Base-by-base conservation (phyloP, 2,888 invertebrate species). In the Limenitis camilla region DNA sequence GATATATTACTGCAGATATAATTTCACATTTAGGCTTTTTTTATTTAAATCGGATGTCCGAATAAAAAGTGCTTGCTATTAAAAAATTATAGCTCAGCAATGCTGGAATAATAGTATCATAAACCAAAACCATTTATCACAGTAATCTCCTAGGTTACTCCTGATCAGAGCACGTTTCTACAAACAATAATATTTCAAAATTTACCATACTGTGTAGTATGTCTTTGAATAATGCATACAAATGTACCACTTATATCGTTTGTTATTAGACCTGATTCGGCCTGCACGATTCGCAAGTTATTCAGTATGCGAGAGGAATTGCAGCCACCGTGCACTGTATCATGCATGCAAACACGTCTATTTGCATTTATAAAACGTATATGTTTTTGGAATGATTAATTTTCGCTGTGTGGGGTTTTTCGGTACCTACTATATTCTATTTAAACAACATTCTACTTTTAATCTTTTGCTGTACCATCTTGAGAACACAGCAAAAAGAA, bases 301-400 rank as follows among this genome's bases (percentile, higher is more conserved):
- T 65, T 63, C 44, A 52, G 62, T 63, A 68, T 68, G 63, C 66
- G 58, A 59, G 56, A 49, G 53, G 48, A 53, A 57, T 59, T 57
- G 62, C 61, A 56, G 56, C 53, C 53, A 48, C 55, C 51, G 56
- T 57, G 58, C 49, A 44, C 42, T 56, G 59, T 61, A 59, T 49
- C 42, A 42, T 56, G 59, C 60, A 59, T 60, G 59, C 61, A 59
- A 56, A 61, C 63, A 56, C 59, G 61, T 30, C 42, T 55, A 46
- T 58, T 55, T 55, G 55, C 51, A 51, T 53, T 58, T 35, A 53
- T 51, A 51, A 47, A 55, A 53, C 51, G 42, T 29, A 46, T 48
- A 38, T 51, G 50, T 42, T 54, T 49, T 47, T 32, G 39, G 39
- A 46, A 27, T 35, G 42, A 43, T 52, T 54, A 35, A 51, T 49